phyloP scores from a whole-genome alignment of 2,113 vertebrate species.

The Rhynchomys soricoides region DNA sequence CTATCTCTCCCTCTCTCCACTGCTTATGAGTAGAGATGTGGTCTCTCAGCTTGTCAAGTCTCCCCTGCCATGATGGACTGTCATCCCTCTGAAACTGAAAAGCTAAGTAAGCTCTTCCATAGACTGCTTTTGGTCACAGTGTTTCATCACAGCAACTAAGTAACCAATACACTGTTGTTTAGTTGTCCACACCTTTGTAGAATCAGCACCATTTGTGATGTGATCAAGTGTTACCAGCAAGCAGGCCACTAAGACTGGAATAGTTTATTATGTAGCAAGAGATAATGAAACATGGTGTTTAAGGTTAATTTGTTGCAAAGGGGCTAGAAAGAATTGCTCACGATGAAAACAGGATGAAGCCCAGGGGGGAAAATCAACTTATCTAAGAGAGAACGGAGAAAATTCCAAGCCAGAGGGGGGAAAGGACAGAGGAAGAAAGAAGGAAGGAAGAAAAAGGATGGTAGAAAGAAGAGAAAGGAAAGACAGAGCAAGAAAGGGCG shows the following conservation, averaged over 20 bases:
- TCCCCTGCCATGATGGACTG: not conserved
- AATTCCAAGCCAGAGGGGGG: not conserved
- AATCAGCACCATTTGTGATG: not conserved
- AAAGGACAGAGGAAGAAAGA: not conserved
- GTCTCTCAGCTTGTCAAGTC: not conserved
- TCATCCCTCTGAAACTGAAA: not conserved
- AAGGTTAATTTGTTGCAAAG: not conserved
- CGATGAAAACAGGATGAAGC: not conserved
- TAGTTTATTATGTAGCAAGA: not conserved
- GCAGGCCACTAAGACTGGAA: not conserved
- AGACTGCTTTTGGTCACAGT: not conserved
- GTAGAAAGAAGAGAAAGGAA: not conserved
- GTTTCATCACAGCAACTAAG: not conserved
- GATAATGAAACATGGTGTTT: not conserved
- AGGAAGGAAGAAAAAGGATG: no score
- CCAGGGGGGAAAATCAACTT: not conserved
- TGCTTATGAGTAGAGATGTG: not conserved
- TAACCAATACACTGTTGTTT: not conserved
- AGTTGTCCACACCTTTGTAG: not conserved
- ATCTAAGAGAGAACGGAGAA: not conserved
- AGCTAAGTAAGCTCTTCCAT: not conserved
- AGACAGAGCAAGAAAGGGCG: rapidly evolving
- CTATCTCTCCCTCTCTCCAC: not conserved
- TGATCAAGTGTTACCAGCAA: not conserved
- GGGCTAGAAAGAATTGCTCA: not conserved